Conservation (phyloP, 23 tunicate genomes). For the Halocynthia roretzi region DNA sequence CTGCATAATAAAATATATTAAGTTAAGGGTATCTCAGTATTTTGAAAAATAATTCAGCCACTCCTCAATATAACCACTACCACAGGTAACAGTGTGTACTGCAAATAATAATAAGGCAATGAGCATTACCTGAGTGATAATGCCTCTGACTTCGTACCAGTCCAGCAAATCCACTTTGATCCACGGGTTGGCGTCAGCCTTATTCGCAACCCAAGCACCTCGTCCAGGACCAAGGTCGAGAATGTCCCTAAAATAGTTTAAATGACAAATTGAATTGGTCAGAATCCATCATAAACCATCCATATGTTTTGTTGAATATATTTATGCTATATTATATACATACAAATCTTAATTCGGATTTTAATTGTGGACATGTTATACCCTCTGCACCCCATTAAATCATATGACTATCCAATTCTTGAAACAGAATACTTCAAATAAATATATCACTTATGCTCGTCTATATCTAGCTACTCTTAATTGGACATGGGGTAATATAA, state of each 20-base stretch:
- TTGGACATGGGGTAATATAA: no score
- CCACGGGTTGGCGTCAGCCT: slow-evolving; percentile 47
- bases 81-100: background rate
- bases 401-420: no score
- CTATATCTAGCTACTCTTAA: no score
- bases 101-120: background rate
- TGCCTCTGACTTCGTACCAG: slow-evolving; percentile 65
- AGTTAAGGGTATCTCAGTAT: background rate
- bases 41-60: background rate
- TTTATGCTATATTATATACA: no score
- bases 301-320: no score
- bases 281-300: no score
- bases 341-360: no score
- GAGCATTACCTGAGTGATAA: slow-evolving; percentile 73
- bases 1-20: slow-evolving; percentile 1
- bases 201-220: slow-evolving; percentile 77
- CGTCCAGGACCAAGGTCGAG: slow-evolving; percentile 52
- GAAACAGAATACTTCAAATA: no score
- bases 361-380: no score
- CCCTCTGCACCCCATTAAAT: no score
- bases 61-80: background rate
- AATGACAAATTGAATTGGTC: background rate
- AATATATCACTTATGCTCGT: no score
- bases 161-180: slow-evolving; percentile 49
- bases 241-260: slow-evolving; percentile 15